These are phyloP conservation scores for Drosophila tropicalis DNA, from an alignment of 1,140 invertebrate species.

Conservation along the genomic window DNA sequence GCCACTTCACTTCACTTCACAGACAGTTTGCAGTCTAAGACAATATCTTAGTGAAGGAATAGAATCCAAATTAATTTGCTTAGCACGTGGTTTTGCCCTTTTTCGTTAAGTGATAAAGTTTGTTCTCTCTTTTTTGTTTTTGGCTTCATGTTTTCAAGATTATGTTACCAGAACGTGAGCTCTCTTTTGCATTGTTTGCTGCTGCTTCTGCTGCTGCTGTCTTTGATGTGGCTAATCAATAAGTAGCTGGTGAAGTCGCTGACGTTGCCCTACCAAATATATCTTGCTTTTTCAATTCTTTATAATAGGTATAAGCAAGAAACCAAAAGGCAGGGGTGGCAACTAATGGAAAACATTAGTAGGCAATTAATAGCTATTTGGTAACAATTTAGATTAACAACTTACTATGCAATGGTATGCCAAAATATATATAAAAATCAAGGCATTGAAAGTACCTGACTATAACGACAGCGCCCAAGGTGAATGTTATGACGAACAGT, in stretches of 20 bases:
- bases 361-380: neutral
- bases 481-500: neutral
- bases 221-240: constrained; percentile 7
- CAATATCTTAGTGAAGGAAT: constrained; percentile 6
- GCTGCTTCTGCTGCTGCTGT: neutral
- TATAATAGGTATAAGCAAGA: neutral
- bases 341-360: neutral
- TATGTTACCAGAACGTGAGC: constrained; percentile 41
- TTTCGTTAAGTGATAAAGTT: constrained; percentile 56
- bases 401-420: neutral
- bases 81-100: constrained; percentile 60
- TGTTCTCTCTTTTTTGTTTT: neutral
- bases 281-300: neutral
- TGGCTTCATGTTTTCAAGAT: constrained; percentile 51
- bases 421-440: neutral
- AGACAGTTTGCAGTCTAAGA: too few species aligned
- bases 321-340: neutral
- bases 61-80: constrained; percentile 67
- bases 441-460: neutral
- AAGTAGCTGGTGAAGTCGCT: neutral
- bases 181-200: constrained; percentile 4
- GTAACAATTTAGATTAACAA: too few species aligned
- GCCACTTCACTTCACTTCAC: constrained; percentile 5
- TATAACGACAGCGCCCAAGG: neutral
- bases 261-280: neutral